Base-by-base conservation (phyloP, 1,140 invertebrate species). In the Nasonia longicornis region DNA sequence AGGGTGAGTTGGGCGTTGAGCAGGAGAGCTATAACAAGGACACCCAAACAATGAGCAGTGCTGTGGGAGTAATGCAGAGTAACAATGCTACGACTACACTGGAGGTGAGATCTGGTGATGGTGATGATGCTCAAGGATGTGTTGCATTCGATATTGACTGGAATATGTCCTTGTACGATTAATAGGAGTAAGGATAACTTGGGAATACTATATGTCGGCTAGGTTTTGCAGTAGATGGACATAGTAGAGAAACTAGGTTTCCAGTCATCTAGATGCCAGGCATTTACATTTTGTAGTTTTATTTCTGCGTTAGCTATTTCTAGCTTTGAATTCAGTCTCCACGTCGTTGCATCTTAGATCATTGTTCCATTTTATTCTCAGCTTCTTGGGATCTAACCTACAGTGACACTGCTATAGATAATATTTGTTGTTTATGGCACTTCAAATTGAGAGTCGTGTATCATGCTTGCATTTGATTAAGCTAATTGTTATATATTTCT, bases 1-100 rank as follows among this genome's bases (percentile, higher is more conserved):
- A 89, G 82, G 86, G 86, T 77, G 88, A 90, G 85, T 83, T 90
- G 87, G 88, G 87, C 85, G 88, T 88, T 86, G 89, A 89, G 84
- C 87, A 89, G 86, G 85, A 88, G 87, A 88, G n/a, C 16, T n/a
- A 58, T 58, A 58, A n/a, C 16, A n/a, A n/a, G 16, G 52, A 58
- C 52, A n/a, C 20, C 16, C 52, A 88, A 83, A 31, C 48, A 66
- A 48, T 63, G 8, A 14, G 11, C 42, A 58, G 20, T 63, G 11
- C 10, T 20, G 22, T 16, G 29, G 42, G 52, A 58, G 52, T 58
- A 20, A 20, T 58, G 52, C 52, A 58, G 52, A 58, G 20, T 58
- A 58, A 58, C 52, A 58, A 58, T 58, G 12, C 63, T 14, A 73
- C 70, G 3, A 66, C 73, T 11, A 69, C 69, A 0, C 20, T 58